Conservation (phyloP, 2,888 invertebrate species). For the Hyposoter didymator region DNA sequence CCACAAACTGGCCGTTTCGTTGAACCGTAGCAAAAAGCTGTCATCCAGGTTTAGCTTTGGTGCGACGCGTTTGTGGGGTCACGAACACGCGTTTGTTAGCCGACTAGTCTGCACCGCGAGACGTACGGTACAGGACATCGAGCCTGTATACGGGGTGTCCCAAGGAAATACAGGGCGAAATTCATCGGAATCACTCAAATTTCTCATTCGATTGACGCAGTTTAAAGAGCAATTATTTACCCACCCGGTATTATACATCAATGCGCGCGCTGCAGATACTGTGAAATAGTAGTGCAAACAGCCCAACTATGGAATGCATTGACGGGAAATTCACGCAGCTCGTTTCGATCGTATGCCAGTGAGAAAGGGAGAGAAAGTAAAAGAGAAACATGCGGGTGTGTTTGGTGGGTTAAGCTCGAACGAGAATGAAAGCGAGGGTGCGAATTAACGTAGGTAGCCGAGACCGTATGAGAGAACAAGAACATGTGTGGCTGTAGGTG, state of each 20-base stretch:
- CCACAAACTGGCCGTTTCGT: conserved; percentile 67
- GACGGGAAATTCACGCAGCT: conserved; percentile 39
- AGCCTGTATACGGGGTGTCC: conserved; percentile 13
- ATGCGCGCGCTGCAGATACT: conserved; percentile 11
- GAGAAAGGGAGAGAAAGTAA: conserved; percentile 1
- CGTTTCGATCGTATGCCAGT: conserved; percentile 24
- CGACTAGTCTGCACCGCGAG: conserved; percentile 50
- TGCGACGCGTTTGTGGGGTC: conserved; percentile 63
- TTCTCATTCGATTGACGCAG: neutral
- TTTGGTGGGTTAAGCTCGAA: conserved; percentile 58
- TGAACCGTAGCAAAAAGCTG: conserved; percentile 67
- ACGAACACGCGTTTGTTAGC: conserved; percentile 61
- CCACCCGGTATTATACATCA: conserved; percentile 21
- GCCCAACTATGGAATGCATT: conserved; percentile 39
- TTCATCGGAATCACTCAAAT: neutral
- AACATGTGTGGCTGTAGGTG: conserved; percentile 41
- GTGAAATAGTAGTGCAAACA: conserved; percentile 32
- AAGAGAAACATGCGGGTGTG: conserved; percentile 33
- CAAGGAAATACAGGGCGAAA: neutral
- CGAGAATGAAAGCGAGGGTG: conserved; percentile 64
- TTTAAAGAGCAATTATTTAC: neutral
- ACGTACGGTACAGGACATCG: conserved; percentile 18
- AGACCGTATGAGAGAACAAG: conserved; percentile 60
- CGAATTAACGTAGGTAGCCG: conserved; percentile 50
- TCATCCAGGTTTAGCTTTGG: conserved; percentile 66